A percentile compares a stretch with the other conserved stretches of the same genome.
phyloP scores from a whole-genome alignment of 2,888 invertebrate genomes.

The Chymomyza fuscimana region DNA sequence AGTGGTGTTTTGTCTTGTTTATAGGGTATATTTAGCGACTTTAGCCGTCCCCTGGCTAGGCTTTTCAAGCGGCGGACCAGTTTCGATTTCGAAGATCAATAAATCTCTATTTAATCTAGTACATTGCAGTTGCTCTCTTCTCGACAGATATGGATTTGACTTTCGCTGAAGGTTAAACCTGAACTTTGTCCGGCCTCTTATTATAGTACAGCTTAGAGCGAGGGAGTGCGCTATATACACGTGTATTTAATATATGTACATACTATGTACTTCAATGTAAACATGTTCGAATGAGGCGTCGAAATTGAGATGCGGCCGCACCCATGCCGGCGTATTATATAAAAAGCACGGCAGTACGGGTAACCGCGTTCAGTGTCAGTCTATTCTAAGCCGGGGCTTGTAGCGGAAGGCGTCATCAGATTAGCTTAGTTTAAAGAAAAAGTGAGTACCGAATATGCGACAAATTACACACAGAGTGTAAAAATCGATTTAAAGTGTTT shows the following conservation, averaged over 20 bases:
- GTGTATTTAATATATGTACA: background rate
- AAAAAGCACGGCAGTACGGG: background rate
- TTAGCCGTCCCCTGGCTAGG: too few relatives aligned
- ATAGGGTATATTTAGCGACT: too few relatives aligned
- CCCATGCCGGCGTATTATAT: background rate
- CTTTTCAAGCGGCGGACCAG: too few relatives aligned
- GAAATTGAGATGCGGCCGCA: background rate
- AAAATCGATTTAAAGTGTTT: too few relatives aligned
- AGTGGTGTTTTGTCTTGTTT: too few relatives aligned
- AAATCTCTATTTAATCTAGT: background rate
- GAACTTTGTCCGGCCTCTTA: conserved; percentile 14
- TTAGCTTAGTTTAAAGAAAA: background rate
- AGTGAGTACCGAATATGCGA: background rate
- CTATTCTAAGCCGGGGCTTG: background rate
- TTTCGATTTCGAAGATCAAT: too few relatives aligned
- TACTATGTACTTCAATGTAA: conserved; percentile 1
- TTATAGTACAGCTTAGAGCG: conserved; percentile 10
- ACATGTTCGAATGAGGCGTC: background rate
- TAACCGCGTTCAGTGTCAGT: background rate
- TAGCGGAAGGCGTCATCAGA: background rate
- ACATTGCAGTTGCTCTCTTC: background rate
- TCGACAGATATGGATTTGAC: conserved; percentile 51
- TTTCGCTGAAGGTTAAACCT: conserved; percentile 59
- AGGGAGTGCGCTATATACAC: background rate
- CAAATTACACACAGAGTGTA: background rate